Percentiles rank a stretch among this genome's conserved stretches.
Conservation (phyloP, 1,140 invertebrate species). For the Ips typographus region DNA sequence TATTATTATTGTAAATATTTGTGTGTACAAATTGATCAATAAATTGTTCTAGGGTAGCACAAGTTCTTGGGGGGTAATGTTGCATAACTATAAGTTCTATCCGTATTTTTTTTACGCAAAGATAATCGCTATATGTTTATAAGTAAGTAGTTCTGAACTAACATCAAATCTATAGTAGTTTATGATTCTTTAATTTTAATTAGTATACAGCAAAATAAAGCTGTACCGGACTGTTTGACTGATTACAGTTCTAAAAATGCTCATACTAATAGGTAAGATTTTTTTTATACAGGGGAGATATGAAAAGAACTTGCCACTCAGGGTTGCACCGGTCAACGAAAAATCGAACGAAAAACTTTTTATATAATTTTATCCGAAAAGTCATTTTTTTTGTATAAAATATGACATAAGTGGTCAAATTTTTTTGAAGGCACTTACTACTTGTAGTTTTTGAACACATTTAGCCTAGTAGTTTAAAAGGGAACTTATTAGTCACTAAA, state of each 20-base stretch:
- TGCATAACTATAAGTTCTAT: conserved; percentile 52
- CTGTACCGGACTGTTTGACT: conserved; percentile 49
- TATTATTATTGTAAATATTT: conserved; percentile 25
- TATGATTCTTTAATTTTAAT: conserved; percentile 43
- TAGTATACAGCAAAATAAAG: conserved; percentile 53
- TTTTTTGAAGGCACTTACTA: conserved; percentile 54
- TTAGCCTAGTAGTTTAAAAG: conserved; percentile 48
- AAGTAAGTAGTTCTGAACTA: conserved; percentile 49
- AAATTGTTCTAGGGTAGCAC: conserved; percentile 50
- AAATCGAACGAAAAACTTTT: conserved; percentile 4
- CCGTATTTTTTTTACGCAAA: conserved; percentile 43
- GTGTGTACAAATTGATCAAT: conserved; percentile 28
- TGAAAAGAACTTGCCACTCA: conserved; percentile 53
- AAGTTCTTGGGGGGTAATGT: conserved; percentile 45
- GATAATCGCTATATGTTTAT: conserved; percentile 44
- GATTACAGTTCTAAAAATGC: conserved; percentile 47
- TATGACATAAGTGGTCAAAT: conserved; percentile 52
- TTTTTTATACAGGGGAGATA: conserved; percentile 48
- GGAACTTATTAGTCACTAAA: conserved; percentile 1
- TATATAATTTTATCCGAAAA: conserved; percentile 40
- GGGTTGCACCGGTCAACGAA: conserved; percentile 50
- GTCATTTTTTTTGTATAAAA: conserved; percentile 49
- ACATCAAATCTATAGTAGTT: conserved; percentile 49
- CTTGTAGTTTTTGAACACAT: conserved; percentile 53
- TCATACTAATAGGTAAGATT: conserved; percentile 41